Evolutionary conservation across 1,140 invertebrate genomes (phyloP).

Genomic region (Samia ricini): DNA sequence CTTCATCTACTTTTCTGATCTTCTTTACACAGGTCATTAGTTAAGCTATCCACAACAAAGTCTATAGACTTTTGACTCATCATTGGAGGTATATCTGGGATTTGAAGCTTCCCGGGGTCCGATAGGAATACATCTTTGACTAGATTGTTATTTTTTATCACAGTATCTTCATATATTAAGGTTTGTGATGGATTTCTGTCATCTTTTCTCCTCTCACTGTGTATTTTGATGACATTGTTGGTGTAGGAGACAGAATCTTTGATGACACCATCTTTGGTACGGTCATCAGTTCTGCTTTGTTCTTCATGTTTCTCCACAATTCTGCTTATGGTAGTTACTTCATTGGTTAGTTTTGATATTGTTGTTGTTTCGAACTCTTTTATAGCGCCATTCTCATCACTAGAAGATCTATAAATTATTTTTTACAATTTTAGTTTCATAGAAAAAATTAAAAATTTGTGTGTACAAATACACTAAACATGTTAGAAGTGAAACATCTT

Average conservation of each 20-base stretch:
- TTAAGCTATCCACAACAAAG: constrained; percentile 61
- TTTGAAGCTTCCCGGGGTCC: constrained; percentile 25
- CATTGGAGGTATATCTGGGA: constrained; percentile 46
- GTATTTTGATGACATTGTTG: constrained; percentile 65
- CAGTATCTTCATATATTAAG: constrained; percentile 32
- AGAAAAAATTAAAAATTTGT: not conserved
- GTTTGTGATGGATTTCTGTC: constrained; percentile 33
- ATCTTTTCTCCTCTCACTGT: constrained; percentile 45
- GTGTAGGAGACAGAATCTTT: constrained; percentile 55
- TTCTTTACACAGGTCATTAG: constrained; percentile 40
- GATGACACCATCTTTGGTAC: constrained; percentile 34
- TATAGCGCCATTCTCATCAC: constrained; percentile 60
- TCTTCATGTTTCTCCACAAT: constrained; percentile 46
- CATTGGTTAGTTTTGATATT: constrained; percentile 68
- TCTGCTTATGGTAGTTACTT: constrained; percentile 63
- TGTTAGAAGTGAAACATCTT: too few relatives aligned
- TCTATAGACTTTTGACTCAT: constrained; percentile 68
- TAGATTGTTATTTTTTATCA: constrained; percentile 35
- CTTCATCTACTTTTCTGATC: constrained; percentile 29
- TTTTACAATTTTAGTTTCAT: not conserved
- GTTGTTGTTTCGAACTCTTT: constrained; percentile 69
- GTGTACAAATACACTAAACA: too few relatives aligned
- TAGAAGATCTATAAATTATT: constrained; percentile 48
- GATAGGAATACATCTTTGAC: constrained; percentile 27
- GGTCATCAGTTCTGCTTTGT: constrained; percentile 32